phyloP scores from a whole-genome alignment of 2,113 vertebrate genomes.

The Melierax canorus region DNA sequence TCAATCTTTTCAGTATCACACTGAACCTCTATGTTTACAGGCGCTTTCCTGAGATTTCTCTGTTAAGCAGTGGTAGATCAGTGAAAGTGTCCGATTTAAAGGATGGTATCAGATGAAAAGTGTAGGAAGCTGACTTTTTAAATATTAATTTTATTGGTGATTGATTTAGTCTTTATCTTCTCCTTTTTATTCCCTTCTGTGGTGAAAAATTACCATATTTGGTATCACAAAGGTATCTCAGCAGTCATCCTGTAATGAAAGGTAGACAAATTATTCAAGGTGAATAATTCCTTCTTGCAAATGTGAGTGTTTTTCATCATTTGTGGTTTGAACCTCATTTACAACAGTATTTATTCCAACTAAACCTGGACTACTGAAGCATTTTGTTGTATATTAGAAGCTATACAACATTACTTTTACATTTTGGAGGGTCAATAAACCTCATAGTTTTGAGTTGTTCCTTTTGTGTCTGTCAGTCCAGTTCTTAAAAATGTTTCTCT shows the following conservation, averaged over 20 bases:
- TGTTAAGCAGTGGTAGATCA: background rate
- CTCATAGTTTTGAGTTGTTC: background rate
- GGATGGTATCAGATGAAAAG: background rate
- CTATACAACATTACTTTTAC: background rate
- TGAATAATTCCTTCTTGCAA: background rate
- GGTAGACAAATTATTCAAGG: background rate
- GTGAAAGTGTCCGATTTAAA: background rate
- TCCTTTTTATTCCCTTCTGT: background rate
- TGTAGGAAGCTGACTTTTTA: background rate
- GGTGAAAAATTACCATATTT: background rate
- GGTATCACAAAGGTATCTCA: background rate
- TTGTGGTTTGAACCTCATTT: background rate
- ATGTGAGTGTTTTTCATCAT: background rate
- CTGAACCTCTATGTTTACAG: background rate
- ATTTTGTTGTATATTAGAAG: background rate
- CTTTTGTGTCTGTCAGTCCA: background rate
- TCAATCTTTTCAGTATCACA: rapidly evolving
- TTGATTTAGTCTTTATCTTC: background rate
- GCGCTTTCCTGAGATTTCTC: background rate
- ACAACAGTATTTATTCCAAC: background rate
- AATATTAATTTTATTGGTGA: background rate
- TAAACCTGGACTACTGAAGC: background rate
- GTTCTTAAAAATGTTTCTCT: background rate
- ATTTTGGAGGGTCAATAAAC: background rate
- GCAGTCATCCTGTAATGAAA: background rate